These are phyloP conservation scores for Pseudocheirus occidentalis DNA, from an alignment of 2,797 vertebrate species.

Conservation along the genomic window DNA sequence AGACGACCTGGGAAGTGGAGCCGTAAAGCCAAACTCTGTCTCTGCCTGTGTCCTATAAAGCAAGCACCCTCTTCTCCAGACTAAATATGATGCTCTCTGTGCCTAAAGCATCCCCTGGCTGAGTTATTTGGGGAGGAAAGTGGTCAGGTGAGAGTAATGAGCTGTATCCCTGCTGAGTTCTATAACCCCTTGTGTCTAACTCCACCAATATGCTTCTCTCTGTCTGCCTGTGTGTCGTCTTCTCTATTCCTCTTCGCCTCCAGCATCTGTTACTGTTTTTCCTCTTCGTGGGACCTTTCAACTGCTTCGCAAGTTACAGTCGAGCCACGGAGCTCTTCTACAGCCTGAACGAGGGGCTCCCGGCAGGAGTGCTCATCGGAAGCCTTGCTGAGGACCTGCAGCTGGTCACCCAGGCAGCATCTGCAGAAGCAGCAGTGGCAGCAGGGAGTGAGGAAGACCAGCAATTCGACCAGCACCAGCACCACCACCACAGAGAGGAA, in stretches of 20 bases:
- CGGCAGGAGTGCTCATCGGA: slow-evolving; percentile 93
- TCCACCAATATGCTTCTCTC: background rate
- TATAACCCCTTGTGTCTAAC: background rate
- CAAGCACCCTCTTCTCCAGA: background rate
- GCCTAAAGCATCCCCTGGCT: background rate
- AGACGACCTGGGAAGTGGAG: background rate
- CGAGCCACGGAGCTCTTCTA: slow-evolving; percentile 95
- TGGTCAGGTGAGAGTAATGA: accelerated
- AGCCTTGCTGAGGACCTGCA: slow-evolving; percentile 92
- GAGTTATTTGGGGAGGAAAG: background rate
- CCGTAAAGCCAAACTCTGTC: background rate
- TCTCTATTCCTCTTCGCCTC: slow-evolving; percentile 50
- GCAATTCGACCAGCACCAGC: slow-evolving; percentile 86
- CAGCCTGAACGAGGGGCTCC: slow-evolving; percentile 96
- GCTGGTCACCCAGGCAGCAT: slow-evolving; percentile 85
- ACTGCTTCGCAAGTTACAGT: slow-evolving; percentile 94
- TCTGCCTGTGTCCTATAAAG: background rate
- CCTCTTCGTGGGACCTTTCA: slow-evolving; percentile 91
- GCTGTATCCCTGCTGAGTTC: background rate
- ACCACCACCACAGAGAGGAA: slow-evolving; percentile 58
- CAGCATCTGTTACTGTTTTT: slow-evolving; percentile 87
- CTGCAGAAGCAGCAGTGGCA: slow-evolving; percentile 77
- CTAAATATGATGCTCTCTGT: background rate
- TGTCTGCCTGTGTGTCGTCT: slow-evolving; percentile 11
- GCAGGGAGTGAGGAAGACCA: slow-evolving; percentile 81